Percentiles rank a stretch among this genome's conserved stretches.
Evolutionary conservation across 2,113 vertebrate species (phyloP).

Genomic region (Psilopsiagon aymara): DNA sequence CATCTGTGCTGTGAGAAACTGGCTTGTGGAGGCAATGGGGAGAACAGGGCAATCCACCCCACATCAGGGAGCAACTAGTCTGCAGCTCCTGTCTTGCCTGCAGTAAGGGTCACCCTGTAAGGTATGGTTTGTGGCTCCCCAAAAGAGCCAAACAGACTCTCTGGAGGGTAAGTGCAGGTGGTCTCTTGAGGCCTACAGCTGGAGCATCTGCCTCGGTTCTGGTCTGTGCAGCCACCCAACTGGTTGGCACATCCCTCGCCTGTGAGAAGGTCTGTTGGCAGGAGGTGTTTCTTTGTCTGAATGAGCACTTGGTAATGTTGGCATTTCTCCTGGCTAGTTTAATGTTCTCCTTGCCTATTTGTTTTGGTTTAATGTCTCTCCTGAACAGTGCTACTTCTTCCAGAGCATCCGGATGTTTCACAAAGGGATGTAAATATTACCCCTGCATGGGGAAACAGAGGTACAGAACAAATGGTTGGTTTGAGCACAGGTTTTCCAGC

Average conservation of each 20-base stretch:
- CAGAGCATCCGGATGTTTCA: not conserved
- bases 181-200: not conserved
- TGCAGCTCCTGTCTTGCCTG: accelerated
- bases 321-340: not conserved
- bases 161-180: accelerated
- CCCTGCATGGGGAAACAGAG: not conserved
- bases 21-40: accelerated
- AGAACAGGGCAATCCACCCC: not conserved
- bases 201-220: not conserved
- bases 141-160: not conserved
- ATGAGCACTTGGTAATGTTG: not conserved
- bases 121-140: not conserved
- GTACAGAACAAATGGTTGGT: not conserved
- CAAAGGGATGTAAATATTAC: not conserved
- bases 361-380: not conserved
- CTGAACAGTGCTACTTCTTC: not conserved
- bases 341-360: not conserved
- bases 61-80: not conserved
- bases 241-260: not conserved
- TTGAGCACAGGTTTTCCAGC: not conserved
- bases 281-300: not conserved
- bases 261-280: not conserved
- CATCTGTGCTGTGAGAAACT: not conserved
- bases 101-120: not conserved
- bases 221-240: not conserved